Base-by-base conservation (phyloP, 2,888 invertebrate species). In the Anaspis maculata region DNA sequence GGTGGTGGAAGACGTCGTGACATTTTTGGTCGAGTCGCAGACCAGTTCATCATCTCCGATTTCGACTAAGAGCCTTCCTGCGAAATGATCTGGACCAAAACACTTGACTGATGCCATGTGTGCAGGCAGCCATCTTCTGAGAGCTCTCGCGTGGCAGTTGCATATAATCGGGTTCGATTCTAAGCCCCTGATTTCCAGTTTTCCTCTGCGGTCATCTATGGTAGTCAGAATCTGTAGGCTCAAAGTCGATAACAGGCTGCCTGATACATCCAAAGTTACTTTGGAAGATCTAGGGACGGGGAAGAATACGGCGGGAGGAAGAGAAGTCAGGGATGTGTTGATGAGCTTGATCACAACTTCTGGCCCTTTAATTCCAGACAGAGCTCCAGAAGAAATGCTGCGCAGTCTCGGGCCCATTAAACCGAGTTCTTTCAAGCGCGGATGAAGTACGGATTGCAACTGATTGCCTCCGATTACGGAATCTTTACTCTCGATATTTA, bases 401-500 rank as follows among this genome's bases (percentile, higher is more conserved):
- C 77, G 77, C 4, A 91, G 64, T 30, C 86, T 71, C 9, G 74
- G 72, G 1, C 91, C 90, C 39, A 82, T 72, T 10, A 91, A 66
- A 11, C 83, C 83, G 32, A 91, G 66, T 47, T 78, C 76, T 48
- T 74, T 74, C 2, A 91, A 68, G 3, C 88, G 72, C 1, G 90
- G 86, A 64, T 89, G 86, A 46, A 83, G 73, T 23, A 79, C 74
- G 0, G 85, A 75, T 49, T 84, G 83, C 23, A 90, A 66, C 54
- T 90, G 87, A 52, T 89, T 88, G 27, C 82, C 80, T 25, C 86
- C 84, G 30, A 89, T 77, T 3, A 75, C 76, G 0, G 83, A 71
- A 47, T 91, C 90, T 60, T 90, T 91, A 0, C 90, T 77, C 68
- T 92, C 92, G 31, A 91, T 77, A 42, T 89, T 86, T 7, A 91